These are phyloP conservation scores for Rhinolophus sinicus DNA, from an alignment of 2,113 vertebrate species.

Conservation along the genomic window DNA sequence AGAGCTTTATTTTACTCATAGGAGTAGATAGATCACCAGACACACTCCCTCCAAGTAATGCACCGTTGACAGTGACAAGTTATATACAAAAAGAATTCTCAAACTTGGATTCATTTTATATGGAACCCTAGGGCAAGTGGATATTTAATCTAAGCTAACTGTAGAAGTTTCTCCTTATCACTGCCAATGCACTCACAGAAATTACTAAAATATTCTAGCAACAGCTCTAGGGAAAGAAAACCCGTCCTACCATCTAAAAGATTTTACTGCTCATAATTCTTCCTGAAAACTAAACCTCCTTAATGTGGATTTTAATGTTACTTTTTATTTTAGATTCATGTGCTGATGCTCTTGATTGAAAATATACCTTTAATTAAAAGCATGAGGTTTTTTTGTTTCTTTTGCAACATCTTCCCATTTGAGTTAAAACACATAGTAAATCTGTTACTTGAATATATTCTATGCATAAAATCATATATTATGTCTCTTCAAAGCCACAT, in stretches of 20 bases:
- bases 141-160: not conserved
- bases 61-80: not conserved
- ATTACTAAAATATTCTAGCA: conserved; percentile 55
- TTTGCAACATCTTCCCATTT: not conserved
- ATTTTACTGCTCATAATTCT: conserved; percentile 45
- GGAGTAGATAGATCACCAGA: not conserved
- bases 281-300: conserved; percentile 31
- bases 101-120: conserved; percentile 27
- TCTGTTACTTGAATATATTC: conserved; percentile 46
- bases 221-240: not conserved
- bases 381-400: not conserved
- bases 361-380: conserved; percentile 73
- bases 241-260: not conserved
- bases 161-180: conserved; percentile 44
- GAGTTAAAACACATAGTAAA: conserved; percentile 67
- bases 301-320: conserved; percentile 49
- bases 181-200: not conserved
- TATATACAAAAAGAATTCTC: not conserved
- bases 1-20: not conserved
- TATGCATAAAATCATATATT: conserved; percentile 64
- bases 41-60: not conserved
- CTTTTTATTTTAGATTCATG: conserved; percentile 71
- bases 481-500: conserved; percentile 64
- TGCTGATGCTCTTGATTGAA: conserved; percentile 69
- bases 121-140: conserved; percentile 7